Evolutionary conservation across 2,888 invertebrate species (phyloP).

Genomic region (Furcula furcula): DNA sequence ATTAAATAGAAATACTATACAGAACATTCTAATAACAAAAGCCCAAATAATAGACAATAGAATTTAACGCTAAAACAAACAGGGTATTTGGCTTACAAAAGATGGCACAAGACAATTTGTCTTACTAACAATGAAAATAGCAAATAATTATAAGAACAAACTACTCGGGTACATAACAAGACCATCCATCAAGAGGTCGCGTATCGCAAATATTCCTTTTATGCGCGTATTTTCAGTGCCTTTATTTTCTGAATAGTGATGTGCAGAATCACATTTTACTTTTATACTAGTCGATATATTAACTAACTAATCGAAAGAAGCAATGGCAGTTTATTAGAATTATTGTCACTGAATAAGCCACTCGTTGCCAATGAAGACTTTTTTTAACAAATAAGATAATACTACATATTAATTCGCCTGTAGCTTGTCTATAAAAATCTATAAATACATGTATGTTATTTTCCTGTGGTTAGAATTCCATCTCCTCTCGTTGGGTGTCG

Average conservation of each 20-base stretch:
- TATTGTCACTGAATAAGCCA: no score
- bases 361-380: no score
- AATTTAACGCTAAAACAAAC: slow-evolving; percentile 11
- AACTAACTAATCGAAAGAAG: background rate
- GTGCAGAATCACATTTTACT: background rate
- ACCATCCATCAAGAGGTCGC: slow-evolving; percentile 35
- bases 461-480: no score
- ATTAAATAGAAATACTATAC: slow-evolving; percentile 8
- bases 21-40: slow-evolving; percentile 14
- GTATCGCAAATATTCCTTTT: slow-evolving; percentile 40
- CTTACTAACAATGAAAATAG: slow-evolving; percentile 19
- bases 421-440: no score
- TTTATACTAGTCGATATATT: no score
- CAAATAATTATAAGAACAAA: slow-evolving; percentile 31
- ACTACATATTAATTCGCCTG: no score
- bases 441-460: no score
- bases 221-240: slow-evolving; percentile 10
- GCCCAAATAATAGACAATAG: slow-evolving; percentile 10
- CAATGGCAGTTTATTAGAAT: background rate
- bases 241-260: slow-evolving; percentile 1
- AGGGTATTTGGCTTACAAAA: slow-evolving; percentile 26
- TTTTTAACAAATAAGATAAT: no score
- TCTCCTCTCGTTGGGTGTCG: no score
- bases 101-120: slow-evolving; percentile 20
- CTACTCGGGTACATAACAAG: slow-evolving; percentile 21